Evolutionary conservation across 2,797 vertebrate species (phyloP), one percentile per base, ranked within the genome.

Genomic region (Vireo griseus): DNA sequence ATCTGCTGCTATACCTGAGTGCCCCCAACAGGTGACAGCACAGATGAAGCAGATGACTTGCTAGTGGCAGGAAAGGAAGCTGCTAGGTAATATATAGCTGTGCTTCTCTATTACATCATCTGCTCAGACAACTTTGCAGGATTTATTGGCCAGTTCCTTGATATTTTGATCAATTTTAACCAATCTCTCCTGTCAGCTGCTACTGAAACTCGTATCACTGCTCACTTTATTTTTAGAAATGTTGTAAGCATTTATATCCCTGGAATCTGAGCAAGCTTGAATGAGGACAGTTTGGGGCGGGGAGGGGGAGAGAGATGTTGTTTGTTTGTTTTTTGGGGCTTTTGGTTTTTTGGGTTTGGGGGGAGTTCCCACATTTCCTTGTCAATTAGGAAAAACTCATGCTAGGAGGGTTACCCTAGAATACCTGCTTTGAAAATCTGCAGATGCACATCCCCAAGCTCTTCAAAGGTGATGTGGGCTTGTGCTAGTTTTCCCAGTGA

Each of bases 1-100:
- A 24, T 90, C 42, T 95, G 84, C 79, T 73, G 92, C 95, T 97
- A 54, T 96, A 92, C 96, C 96, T 89, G 96, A 98, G 97, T 92
- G 96, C 96, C 97, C 96, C 96, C 97, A 92, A 71, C 95, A 97
- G 97, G 97, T 94, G 45, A 45, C 28, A 96, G 87, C 68, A 42
- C 75, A 76, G 81, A 97, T 79, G 45, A 66, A 92, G 50, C 69
- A 37, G 59, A 67, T 16, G 3, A 42, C 39, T 29, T 29, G 18
- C 65, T 45, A 42, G 54, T 39, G 86, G 35, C 75, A 62, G 69
- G 44, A 54, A 59, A 58, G 87, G 74, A 88, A 87, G 42, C 68
- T 79, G 61, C 72, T 55, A 44, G 80, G 92, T 85, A 93, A 95
- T 66, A 78, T 86, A 93, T 59, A 66, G 87, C 73, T 75, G 58